Evolutionary conservation across 2,113 vertebrate species (phyloP), one percentile per base, ranked within the genome.

Genomic region (Ascaphus truei): DNA sequence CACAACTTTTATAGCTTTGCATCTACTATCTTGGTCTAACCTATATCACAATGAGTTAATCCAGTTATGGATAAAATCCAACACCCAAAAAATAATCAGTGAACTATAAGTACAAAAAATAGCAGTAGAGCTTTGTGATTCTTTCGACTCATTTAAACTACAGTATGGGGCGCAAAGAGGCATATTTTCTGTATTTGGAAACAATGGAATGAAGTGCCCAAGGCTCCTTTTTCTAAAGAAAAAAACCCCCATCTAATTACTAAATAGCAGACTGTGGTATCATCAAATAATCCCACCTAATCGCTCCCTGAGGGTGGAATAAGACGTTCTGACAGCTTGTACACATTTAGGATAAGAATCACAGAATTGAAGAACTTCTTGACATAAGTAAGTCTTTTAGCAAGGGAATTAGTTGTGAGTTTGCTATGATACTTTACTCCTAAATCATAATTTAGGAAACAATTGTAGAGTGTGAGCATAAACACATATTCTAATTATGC

Each of bases 281-380:
- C 39, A 45, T 56, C 16, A 9, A 15, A 20, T 56, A 67, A 67
- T 67, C 51, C 64, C 16, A 5, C 27, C 27, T 67, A 67, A 67
- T 67, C 37, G 18, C 29, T 39, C 27, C 64, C 63, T 12, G 10
- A 23, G 52, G 64, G 37, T 39, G 18, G 37, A 36, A 45, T 45
- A 9, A 31, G 25, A 56, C 18, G 10, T 53, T 51, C 20, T 67
- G 62, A 65, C 62, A 65, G 45, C 30, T 64, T 50, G 25, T 55
- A 56, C 50, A 55, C 37, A 55, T 57, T 45, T 56, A 33, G 53
- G 50, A 29, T 16, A n/a, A 26, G 56, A 57, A 67, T 67, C 20
- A 33, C 30, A 10, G 16, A 20, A 22, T 55, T 39, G 37, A 12
- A 55, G 48, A 53, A 39, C 60, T 33, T 63, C 41, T 63, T 65